Base-by-base conservation (phyloP, 2,797 vertebrate genomes). In the Cyclopterus lumpus region DNA sequence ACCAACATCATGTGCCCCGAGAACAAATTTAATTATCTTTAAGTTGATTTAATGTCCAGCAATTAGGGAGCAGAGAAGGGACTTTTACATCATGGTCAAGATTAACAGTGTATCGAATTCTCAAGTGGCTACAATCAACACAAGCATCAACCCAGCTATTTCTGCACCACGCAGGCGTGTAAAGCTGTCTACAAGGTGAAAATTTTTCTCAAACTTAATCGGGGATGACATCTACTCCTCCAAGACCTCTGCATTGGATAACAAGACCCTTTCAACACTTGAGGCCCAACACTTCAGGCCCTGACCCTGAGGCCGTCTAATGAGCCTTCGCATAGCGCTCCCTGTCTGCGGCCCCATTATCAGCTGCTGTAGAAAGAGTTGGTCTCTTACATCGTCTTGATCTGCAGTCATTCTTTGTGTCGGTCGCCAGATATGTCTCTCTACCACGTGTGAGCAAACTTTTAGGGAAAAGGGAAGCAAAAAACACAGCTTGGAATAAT, bases 191-290 rank as follows among this genome's bases (percentile, higher is more conserved):
- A 73, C 68, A 67, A 79, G 8, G 66, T 48, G 83, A 49, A 79
- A 1, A 75, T 66, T 54, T 62, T 60, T 71, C 62, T 75, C 30
- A 51, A 46, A 78, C 60, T 44, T 8, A 55, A 42, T 15, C 18
- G 22, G 54, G 53, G 68, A 51, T 61, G 55, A 44, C 48, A 74
- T 76, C 32, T 40, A 54, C 62, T 78, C 62, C 44, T 77, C 68
- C 55, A 84, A 82, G 85, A 80, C 62, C 72, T 76, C 59, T 75
- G 68, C 53, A 58, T 59, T 42, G 53, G 58, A 48, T 64, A 60
- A 71, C 71, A 66, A 80, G 71, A 73, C 48, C 61, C 62, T 79
- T 65, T 84, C 76, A 84, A 49, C 83, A 68, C 67, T 42, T 20
- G 16, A 46, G 9, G n/a, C 46, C 64, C 30, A 32, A 22, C 51